Conservation (phyloP, 2,888 invertebrate genomes). For the Eupsilia transversa region DNA sequence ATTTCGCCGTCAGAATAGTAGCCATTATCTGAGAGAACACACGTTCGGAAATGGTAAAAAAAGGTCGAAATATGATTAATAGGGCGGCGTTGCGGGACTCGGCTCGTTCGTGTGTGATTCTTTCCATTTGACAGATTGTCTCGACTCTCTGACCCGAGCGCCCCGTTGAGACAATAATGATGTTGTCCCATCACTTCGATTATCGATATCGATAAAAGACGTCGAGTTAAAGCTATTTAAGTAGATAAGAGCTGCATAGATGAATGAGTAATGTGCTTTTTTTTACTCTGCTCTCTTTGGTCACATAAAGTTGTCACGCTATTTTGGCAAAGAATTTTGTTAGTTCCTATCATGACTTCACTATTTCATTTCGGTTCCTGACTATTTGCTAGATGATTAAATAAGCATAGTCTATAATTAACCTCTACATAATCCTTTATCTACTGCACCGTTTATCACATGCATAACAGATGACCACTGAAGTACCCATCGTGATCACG, state of each 20-base stretch:
- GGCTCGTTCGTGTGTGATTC: conserved; percentile 87
- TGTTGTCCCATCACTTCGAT: conserved; percentile 75
- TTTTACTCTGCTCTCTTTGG: not conserved
- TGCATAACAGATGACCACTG: not conserved
- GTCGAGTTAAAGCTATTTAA: not conserved
- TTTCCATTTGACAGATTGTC: conserved; percentile 90
- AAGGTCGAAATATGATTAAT: conserved; percentile 90
- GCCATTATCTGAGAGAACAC: conserved; percentile 88
- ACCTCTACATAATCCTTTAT: not conserved
- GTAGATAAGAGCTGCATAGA: not conserved
- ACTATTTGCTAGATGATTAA: not conserved
- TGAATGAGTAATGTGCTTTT: not conserved
- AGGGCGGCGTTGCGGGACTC: conserved; percentile 84
- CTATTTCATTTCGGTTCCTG: not conserved
- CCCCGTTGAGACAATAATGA: conserved; percentile 88
- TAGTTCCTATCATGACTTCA: not conserved
- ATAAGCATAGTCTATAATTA: not conserved
- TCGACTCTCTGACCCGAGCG: conserved; percentile 88
- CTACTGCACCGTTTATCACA: not conserved
- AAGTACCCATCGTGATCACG: conserved; percentile 12
- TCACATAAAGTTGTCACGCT: not conserved
- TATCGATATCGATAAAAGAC: conserved; percentile 79
- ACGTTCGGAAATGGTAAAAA: conserved; percentile 88
- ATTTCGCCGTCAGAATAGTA: conserved; percentile 83
- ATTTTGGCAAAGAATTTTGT: not conserved